Base-by-base conservation (phyloP, 2,797 vertebrate species). In the Onychomys arenicola region DNA sequence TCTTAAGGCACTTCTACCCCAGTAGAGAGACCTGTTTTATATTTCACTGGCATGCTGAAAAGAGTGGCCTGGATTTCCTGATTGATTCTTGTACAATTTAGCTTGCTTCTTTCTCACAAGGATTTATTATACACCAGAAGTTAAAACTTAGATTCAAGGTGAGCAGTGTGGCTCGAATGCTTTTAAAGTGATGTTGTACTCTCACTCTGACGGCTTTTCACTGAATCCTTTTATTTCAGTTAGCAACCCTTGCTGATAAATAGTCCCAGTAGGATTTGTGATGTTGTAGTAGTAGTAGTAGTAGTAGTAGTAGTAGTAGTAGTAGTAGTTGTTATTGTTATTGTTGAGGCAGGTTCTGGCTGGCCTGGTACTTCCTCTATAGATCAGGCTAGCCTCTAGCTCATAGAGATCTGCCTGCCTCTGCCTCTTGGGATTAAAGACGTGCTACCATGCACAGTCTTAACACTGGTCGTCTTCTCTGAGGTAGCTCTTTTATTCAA, bases 11-110 rank as follows among this genome's bases (percentile, higher is more conserved):
- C 43, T 78, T 86, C 11, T 34, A 86, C 77, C 92, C 25, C 76
- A 55, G 17, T 32, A 32, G 49, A 89, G 57, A 73, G 55, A 76
- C 82, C 57, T 84, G 46, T 78, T 94, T 85, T 67, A 29, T 19
- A 67, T 92, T 93, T 92, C 34, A 87, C 13, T 83, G 59, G 49
- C 49, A 43, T 83, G 27, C 65, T 81, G 16, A 93, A 85, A 65
- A 84, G n/a, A 88, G 25, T 89, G 75, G 2, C 93, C 89, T 96
- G 59, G 59, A 75, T 93, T 86, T 85, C 61, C 80, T 93, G 90
- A 59, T 46, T 90, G 71, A 8, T 46, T 73, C n/a, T 49, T 63
- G n/a, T 89, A 10, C 32, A 59, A 67, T 91, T 96, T 83, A 78
- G 37, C 40, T 85, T 97, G 5, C 7, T 91, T 21, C 7, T 27